These are phyloP conservation scores for Falco cherrug DNA, from an alignment of 2,797 vertebrate genomes.

Conservation along the genomic window DNA sequence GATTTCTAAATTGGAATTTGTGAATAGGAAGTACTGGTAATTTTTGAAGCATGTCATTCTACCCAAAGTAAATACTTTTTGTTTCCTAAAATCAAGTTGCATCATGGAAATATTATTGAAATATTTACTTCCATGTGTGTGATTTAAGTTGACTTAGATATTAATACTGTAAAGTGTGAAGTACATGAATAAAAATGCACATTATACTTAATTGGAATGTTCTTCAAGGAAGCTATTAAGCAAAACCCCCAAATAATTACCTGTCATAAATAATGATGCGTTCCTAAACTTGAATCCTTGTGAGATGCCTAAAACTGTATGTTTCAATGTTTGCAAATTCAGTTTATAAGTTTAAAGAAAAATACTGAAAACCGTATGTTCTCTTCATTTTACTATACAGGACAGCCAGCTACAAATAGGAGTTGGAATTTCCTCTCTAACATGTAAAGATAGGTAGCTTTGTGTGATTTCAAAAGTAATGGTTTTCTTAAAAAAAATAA, in stretches of 20 bases:
- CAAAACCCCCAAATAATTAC: neutral
- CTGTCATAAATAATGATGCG: neutral
- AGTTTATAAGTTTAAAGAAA: neutral
- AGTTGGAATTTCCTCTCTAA: neutral
- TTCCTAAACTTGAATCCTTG: neutral
- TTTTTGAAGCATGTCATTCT: neutral
- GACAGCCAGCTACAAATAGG: neutral
- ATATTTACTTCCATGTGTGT: neutral
- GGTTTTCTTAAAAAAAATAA: neutral
- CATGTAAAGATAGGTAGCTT: neutral
- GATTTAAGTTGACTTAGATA: neutral
- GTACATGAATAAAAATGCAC: neutral
- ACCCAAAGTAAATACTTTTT: neutral
- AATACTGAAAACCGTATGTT: neutral
- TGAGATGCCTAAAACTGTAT: neutral
- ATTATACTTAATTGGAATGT: neutral
- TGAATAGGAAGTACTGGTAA: neutral
- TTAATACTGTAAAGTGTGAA: neutral
- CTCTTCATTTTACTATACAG: neutral
- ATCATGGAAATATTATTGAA: neutral
- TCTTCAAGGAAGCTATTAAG: slow-evolving; percentile 25
- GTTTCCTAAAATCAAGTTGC: neutral
- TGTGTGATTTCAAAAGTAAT: neutral
- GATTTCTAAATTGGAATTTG: neutral
- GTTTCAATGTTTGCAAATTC: neutral